These are phyloP conservation scores for Fissipunctia ypsillon DNA, from an alignment of 2,888 invertebrate species.

Conservation along the genomic window DNA sequence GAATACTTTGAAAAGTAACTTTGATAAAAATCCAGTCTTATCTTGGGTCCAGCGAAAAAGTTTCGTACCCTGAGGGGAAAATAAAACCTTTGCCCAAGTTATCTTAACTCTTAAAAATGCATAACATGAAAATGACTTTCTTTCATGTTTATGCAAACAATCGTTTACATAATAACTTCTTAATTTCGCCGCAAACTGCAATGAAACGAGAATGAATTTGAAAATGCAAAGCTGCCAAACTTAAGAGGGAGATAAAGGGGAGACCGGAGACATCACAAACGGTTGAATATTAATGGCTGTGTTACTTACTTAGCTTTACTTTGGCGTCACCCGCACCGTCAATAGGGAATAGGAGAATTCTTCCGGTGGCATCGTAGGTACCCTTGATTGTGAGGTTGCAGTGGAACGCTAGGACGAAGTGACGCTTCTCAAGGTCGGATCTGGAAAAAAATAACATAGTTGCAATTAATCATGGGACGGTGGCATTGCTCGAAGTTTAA, in stretches of 20 bases:
- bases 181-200: slow-evolving; percentile 39
- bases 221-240: slow-evolving; percentile 45
- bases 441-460: slow-evolving; percentile 74
- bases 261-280: slow-evolving; percentile 27
- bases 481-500: not conserved
- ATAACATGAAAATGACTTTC: slow-evolving; percentile 19
- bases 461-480: not conserved
- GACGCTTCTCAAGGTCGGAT: slow-evolving; percentile 82
- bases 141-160: slow-evolving; percentile 26
- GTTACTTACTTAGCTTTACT: slow-evolving; percentile 83
- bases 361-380: slow-evolving; percentile 82
- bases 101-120: slow-evolving; percentile 41
- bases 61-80: not conserved
- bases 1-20: not conserved
- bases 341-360: slow-evolving; percentile 84
- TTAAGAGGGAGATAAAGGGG: slow-evolving; percentile 42
- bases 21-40: not conserved
- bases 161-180: slow-evolving; percentile 33
- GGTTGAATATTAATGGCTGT: slow-evolving; percentile 56
- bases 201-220: slow-evolving; percentile 34
- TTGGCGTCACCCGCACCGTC: slow-evolving; percentile 86
- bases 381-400: slow-evolving; percentile 86
- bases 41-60: slow-evolving; percentile 1
- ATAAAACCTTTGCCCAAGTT: slow-evolving; percentile 1
- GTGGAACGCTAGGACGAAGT: slow-evolving; percentile 82